These are phyloP conservation scores for Drosophila fuyamai DNA, from an alignment of 1,140 invertebrate species.

Conservation along the genomic window DNA sequence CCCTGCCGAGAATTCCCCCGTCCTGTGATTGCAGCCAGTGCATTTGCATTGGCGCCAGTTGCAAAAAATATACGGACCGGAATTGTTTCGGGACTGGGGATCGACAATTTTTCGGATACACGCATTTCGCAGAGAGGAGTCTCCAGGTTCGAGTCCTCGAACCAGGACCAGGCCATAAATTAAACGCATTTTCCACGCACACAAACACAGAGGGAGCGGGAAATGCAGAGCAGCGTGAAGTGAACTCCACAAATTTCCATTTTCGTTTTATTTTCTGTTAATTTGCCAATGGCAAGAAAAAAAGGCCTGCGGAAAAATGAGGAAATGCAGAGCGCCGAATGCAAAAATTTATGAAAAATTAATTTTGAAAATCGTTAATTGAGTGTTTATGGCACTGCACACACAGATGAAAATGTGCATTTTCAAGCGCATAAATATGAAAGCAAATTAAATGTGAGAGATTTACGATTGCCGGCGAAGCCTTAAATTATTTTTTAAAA, in stretches of 20 bases:
- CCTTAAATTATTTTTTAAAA: conserved; percentile 51
- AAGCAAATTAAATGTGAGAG: conserved; percentile 72
- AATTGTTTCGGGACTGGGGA: conserved; percentile 13
- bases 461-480: conserved; percentile 55
- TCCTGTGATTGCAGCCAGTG: conserved; percentile 27
- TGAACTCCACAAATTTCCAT: conserved; percentile 56
- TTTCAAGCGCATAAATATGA: conserved; percentile 66
- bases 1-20: conserved; percentile 10
- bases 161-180: conserved; percentile 64
- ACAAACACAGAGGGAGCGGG: conserved; percentile 5
- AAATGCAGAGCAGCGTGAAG: conserved; percentile 21
- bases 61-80: conserved; percentile 33
- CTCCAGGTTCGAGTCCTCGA: conserved; percentile 41
- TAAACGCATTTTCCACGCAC: conserved; percentile 71
- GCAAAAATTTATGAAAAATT: conserved; percentile 80
- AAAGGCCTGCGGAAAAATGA: conserved; percentile 55
- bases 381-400: conserved; percentile 77
- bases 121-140: conserved; percentile 39
- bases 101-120: conserved; percentile 57
- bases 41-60: conserved; percentile 70
- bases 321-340: conserved; percentile 59
- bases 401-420: conserved; percentile 38
- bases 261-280: conserved; percentile 77
- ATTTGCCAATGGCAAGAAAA: conserved; percentile 51
- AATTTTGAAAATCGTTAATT: conserved; percentile 84